A percentile compares a stretch with the other conserved stretches of the same genome.
Evolutionary conservation across 2,113 vertebrate species (phyloP).

Genomic region (Cyprinodon variegatus): DNA sequence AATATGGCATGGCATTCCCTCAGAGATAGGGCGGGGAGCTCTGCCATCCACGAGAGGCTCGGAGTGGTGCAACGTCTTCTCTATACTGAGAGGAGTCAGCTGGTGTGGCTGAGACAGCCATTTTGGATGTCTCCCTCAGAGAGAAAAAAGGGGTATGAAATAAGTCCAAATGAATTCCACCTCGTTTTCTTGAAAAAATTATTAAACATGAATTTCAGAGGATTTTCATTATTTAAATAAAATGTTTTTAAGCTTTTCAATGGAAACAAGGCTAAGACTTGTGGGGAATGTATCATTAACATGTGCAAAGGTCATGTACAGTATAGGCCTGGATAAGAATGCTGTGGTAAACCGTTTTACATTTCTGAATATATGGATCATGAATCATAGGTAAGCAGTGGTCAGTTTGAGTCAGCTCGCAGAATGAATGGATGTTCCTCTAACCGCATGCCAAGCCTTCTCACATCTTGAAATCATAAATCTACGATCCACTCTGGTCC

Average conservation of each 20-base stretch:
- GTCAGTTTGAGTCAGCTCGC: constrained; percentile 55
- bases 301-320: constrained; percentile 5
- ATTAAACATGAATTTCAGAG: too few species aligned
- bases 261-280: constrained; percentile 19
- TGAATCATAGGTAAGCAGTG: constrained; percentile 57
- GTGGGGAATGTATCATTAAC: constrained; percentile 36
- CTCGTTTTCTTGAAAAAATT: too few species aligned
- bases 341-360: constrained; percentile 48
- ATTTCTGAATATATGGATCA: constrained; percentile 28
- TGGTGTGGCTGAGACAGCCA: too few species aligned
- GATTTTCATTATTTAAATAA: too few species aligned
- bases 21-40: too few species aligned
- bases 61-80: too few species aligned
- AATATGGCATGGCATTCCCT: too few species aligned
- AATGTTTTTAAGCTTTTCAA: not conserved
- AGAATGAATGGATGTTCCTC: constrained; percentile 54
- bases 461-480: constrained; percentile 73
- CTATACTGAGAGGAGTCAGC: too few species aligned
- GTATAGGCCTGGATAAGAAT: constrained; percentile 40
- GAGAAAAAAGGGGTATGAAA: too few species aligned
- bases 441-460: constrained; percentile 34
- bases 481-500: constrained; percentile 42
- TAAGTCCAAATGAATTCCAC: too few species aligned
- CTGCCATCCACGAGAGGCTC: too few species aligned
- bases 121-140: too few species aligned